Evolutionary conservation across 2,797 vertebrate genomes (phyloP).

Genomic region (Sebastes paucispinis): DNA sequence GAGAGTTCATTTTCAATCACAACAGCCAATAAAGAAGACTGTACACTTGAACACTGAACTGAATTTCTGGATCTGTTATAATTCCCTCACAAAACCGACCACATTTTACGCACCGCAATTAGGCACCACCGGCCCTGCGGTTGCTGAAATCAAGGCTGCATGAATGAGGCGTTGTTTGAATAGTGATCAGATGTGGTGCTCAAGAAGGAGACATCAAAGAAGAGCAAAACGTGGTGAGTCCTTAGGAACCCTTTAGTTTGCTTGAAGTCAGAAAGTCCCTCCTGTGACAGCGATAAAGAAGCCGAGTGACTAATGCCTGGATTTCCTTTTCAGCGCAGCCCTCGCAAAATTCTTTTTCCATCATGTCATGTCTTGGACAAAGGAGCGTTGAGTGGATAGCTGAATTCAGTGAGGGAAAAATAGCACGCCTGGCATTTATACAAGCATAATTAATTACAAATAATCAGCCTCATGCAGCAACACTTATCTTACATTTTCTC

Average conservation of each 20-base stretch:
- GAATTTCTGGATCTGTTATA: conserved; percentile 25
- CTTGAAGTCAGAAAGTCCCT: conserved; percentile 58
- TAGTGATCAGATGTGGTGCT: conserved; percentile 53
- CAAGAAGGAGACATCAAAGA: conserved; percentile 51
- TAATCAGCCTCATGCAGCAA: background rate
- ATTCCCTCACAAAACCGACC: conserved; percentile 37
- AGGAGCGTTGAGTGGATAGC: conserved; percentile 26
- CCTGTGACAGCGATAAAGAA: conserved; percentile 44
- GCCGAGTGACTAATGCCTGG: conserved; percentile 60
- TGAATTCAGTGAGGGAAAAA: conserved; percentile 35
- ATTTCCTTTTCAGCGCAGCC: conserved; percentile 60
- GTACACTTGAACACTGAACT: conserved; percentile 24
- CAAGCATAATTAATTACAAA: background rate
- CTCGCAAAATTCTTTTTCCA: conserved; percentile 66
- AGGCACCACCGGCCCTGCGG: conserved; percentile 32
- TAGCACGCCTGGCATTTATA: background rate
- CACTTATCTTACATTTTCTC: background rate
- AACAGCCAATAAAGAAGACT: conserved; percentile 32
- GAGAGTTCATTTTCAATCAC: conserved; percentile 53
- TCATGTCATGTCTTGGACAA: conserved; percentile 56
- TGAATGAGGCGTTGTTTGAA: conserved; percentile 55
- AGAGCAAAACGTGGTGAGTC: conserved; percentile 41
- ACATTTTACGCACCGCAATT: conserved; percentile 53
- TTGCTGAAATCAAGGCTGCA: conserved; percentile 59
- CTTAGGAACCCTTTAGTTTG: conserved; percentile 50